These are phyloP conservation scores for Antitype chi DNA, from an alignment of 2,888 invertebrate genomes.

Conservation along the genomic window DNA sequence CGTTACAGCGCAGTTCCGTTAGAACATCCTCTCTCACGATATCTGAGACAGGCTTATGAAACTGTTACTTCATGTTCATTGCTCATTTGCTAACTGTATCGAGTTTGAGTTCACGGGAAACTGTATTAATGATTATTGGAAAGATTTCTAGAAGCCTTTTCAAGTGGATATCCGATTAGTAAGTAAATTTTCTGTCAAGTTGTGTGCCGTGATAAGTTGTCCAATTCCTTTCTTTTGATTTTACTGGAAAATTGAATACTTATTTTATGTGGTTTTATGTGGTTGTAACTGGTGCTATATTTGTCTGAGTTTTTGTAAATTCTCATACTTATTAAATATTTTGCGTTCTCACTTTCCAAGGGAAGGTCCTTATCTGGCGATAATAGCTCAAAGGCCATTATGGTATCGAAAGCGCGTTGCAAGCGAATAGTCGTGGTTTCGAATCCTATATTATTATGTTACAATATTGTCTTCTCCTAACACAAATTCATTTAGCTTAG, in stretches of 20 bases:
- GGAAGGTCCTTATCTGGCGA: background rate
- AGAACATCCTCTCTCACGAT: constrained; percentile 66
- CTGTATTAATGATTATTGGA: background rate
- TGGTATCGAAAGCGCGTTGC: background rate
- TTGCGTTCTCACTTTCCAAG: background rate
- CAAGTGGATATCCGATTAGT: background rate
- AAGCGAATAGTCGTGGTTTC: background rate
- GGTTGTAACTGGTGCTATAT: too few relatives aligned
- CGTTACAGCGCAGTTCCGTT: constrained; percentile 63
- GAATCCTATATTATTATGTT: background rate
- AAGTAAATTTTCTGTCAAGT: background rate
- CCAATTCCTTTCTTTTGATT: background rate
- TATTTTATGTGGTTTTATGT: too few relatives aligned
- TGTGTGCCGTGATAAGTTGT: background rate
- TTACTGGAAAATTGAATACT: too few relatives aligned
- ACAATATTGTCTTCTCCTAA: too few relatives aligned
- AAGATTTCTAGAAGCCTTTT: background rate
- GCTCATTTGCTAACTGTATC: constrained; percentile 51
- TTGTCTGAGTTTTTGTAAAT: too few relatives aligned
- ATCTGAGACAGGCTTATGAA: constrained; percentile 51
- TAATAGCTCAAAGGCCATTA: background rate
- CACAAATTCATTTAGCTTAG: background rate
- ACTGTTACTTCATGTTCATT: constrained; percentile 60
- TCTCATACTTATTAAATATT: too few relatives aligned
- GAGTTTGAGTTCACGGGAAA: constrained; percentile 17